phyloP scores from a whole-genome alignment of 2,797 vertebrate species.

The Hephaestus fuliginosus region DNA sequence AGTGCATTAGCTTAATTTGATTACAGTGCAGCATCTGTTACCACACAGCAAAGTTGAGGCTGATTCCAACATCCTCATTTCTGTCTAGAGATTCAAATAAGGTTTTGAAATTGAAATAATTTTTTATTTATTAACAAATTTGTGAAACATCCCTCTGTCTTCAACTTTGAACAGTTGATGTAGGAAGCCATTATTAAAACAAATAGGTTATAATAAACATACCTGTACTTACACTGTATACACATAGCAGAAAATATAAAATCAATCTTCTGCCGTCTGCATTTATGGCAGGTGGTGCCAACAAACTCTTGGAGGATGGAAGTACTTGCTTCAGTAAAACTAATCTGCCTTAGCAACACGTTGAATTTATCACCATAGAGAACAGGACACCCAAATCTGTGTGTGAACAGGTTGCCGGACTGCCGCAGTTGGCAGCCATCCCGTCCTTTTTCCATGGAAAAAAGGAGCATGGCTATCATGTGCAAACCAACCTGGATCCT shows the following conservation, averaged over 20 bases:
- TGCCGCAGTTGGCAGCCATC: constrained; percentile 2
- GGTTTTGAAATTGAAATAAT: not conserved
- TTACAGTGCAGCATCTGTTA: constrained; percentile 21
- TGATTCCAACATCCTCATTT: not conserved
- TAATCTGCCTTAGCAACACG: constrained; percentile 9
- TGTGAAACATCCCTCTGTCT: not conserved
- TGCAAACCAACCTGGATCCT: constrained; percentile 5
- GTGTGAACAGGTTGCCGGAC: constrained; percentile 6
- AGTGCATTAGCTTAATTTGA: constrained; percentile 21
- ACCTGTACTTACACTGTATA: not conserved
- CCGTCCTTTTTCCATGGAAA: not conserved
- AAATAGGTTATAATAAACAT: not conserved
- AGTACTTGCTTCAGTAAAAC: constrained; percentile 19
- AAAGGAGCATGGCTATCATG: constrained; percentile 18
- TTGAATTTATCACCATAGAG: constrained; percentile 16
- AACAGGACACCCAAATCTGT: not conserved
- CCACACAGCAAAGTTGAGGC: not conserved
- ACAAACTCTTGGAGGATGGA: constrained; percentile 5
- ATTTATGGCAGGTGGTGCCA: not conserved
- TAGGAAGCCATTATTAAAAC: constrained; percentile 3
- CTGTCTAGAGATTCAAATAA: not conserved
- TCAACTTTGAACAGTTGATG: not conserved
- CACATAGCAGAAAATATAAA: not conserved
- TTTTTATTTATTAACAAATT: not conserved
- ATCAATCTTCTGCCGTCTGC: not conserved